Percentiles rank a stretch among this genome's conserved stretches.
Conservation (phyloP, 1,140 invertebrate genomes). For the Aphelenchoides fujianensis region DNA sequence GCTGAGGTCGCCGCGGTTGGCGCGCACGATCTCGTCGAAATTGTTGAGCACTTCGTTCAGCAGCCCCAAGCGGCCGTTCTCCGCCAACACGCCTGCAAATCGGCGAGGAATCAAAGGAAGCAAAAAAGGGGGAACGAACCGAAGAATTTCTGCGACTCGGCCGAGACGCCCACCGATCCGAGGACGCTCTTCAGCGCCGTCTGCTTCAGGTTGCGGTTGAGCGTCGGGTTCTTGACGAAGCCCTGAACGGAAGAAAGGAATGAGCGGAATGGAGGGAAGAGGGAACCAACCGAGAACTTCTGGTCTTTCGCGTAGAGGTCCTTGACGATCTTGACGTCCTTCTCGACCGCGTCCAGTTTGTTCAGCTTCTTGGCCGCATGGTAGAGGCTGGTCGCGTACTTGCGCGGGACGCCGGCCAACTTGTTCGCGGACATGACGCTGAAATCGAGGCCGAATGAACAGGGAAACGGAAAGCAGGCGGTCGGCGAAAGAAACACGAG, state of each 20-base stretch:
- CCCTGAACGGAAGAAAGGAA: constrained; percentile 68
- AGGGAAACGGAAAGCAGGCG: neutral
- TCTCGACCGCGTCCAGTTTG: constrained; percentile 81
- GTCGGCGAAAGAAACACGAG: neutral
- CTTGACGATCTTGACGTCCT: constrained; percentile 73
- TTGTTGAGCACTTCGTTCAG: constrained; percentile 76
- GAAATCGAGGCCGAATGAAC: neutral
- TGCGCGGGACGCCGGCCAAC: constrained; percentile 85
- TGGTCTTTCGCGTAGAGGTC: constrained; percentile 52
- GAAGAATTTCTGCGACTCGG: constrained; percentile 75
- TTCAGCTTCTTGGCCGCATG: constrained; percentile 89
- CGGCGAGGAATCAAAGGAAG: constrained; percentile 9
- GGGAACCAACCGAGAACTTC: constrained; percentile 55
- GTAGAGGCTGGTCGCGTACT: constrained; percentile 90
- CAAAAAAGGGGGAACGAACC: constrained; percentile 63
- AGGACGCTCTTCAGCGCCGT: constrained; percentile 65
- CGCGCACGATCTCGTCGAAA: constrained; percentile 86
- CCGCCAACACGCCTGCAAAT: constrained; percentile 73
- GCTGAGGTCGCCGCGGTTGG: constrained; percentile 79
- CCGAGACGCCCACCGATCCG: constrained; percentile 67
- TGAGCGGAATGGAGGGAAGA: constrained; percentile 29
- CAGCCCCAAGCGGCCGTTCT: constrained; percentile 83
- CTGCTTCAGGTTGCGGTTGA: constrained; percentile 76
- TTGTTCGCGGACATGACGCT: neutral
- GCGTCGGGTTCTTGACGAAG: constrained; percentile 79